Evolutionary conservation across 2,888 invertebrate species (phyloP).

Genomic region (Hemaris fuciformis): DNA sequence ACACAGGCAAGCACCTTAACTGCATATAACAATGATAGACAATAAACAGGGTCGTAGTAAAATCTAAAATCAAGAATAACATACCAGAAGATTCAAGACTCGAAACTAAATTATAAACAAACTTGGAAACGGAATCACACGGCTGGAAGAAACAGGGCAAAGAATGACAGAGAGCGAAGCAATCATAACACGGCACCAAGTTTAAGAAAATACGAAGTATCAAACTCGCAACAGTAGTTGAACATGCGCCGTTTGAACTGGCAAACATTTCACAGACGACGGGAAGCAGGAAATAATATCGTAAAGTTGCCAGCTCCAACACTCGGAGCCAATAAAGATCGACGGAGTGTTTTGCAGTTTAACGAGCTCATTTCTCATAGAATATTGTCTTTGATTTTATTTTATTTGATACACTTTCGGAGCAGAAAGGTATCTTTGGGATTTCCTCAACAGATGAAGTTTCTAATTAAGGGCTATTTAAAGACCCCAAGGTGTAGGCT

Average conservation of each 20-base stretch:
- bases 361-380: slow-evolving; percentile 6
- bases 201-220: slow-evolving; percentile 8
- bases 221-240: background rate
- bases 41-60: no score
- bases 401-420: no score
- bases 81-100: background rate
- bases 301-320: slow-evolving; percentile 4
- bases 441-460: no score
- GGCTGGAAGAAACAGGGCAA: background rate
- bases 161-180: background rate
- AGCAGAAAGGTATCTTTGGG: no score
- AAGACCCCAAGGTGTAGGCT: no score
- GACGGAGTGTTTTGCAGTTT: slow-evolving; percentile 3
- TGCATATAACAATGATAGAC: no score
- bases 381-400: slow-evolving; percentile 1
- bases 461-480: no score
- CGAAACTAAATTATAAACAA: background rate
- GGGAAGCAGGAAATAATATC: slow-evolving; percentile 10
- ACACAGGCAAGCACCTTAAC: no score
- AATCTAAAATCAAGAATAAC: background rate
- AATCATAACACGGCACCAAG: background rate
- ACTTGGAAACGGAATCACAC: background rate
- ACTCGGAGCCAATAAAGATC: slow-evolving; percentile 6
- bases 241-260: background rate
- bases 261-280: slow-evolving; percentile 7